Percentiles rank a stretch among this genome's conserved stretches.
Evolutionary conservation across 2,888 invertebrate species (phyloP).

Genomic region (Cantharis lateralis): DNA sequence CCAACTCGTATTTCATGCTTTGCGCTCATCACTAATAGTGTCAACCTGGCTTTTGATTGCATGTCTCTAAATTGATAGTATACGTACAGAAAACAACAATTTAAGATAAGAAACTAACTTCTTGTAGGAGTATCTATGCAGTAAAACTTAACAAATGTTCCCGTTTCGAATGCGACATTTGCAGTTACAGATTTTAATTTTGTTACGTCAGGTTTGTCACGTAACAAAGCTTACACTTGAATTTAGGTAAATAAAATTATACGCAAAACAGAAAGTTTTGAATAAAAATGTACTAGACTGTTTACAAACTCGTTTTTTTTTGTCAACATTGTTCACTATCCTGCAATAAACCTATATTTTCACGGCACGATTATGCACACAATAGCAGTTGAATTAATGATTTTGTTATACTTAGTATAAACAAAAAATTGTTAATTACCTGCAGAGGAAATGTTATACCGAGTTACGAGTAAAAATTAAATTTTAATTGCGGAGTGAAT

Average conservation of each 20-base stretch:
- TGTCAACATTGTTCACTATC: background rate
- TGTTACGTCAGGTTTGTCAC: background rate
- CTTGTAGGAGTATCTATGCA: background rate
- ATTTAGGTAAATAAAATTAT: background rate
- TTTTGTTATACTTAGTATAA: background rate
- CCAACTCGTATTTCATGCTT: background rate
- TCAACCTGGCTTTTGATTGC: background rate
- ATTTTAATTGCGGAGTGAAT: background rate
- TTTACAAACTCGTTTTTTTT: background rate
- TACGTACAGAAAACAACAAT: background rate
- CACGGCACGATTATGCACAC: background rate
- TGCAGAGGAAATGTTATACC: background rate
- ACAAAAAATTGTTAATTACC: background rate
- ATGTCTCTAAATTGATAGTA: background rate
- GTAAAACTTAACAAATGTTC: background rate
- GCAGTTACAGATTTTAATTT: background rate
- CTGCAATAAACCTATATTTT: background rate
- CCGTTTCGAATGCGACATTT: background rate
- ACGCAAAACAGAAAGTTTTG: background rate
- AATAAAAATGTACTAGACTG: background rate
- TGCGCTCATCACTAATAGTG: background rate
- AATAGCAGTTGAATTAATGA: background rate
- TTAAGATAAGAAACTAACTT: background rate
- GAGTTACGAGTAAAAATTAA: background rate
- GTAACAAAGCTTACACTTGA: background rate